A percentile compares a stretch with the other conserved stretches of the same genome.
phyloP scores from a whole-genome alignment of 2,888 invertebrate species.

The Cancer borealis region DNA sequence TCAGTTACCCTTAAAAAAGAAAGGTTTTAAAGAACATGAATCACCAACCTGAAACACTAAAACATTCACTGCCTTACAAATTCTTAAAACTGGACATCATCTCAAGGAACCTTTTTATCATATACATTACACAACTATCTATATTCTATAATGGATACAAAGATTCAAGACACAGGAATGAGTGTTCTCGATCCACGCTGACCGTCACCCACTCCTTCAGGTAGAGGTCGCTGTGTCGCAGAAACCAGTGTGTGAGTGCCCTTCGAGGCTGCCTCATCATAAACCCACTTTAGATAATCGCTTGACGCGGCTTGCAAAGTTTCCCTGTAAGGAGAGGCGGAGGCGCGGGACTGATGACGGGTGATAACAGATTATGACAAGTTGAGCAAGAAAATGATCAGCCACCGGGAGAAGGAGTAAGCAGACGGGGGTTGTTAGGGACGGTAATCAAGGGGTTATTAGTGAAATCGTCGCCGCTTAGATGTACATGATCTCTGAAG shows the following conservation, averaged over 20 bases:
- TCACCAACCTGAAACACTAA: not conserved
- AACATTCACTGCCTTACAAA: not conserved
- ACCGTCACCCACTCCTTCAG: not conserved
- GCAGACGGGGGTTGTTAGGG: not conserved
- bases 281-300: constrained; percentile 32
- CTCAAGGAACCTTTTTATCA: not conserved
- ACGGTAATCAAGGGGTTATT: constrained; percentile 27
- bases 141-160: too few relatives aligned
- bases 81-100: not conserved
- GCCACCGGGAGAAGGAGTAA: not conserved
- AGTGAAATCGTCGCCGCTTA: not conserved
- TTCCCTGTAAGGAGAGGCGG: constrained; percentile 30
- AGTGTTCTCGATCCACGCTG: too few relatives aligned
- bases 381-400: constrained; percentile 35
- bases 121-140: too few relatives aligned
- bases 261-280: not conserved
- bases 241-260: not conserved
- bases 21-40: not conserved
- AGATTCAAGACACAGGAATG: too few relatives aligned
- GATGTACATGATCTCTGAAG: not conserved
- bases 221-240: not conserved
- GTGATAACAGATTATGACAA: constrained; percentile 38
- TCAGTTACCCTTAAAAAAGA: not conserved
- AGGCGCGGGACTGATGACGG: not conserved
- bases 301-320: constrained; percentile 38